A percentile compares a stretch with the other conserved stretches of the same genome.
These are phyloP conservation scores for Heliangelus exortis DNA, from an alignment of 2,797 vertebrate species.

Conservation along the genomic window DNA sequence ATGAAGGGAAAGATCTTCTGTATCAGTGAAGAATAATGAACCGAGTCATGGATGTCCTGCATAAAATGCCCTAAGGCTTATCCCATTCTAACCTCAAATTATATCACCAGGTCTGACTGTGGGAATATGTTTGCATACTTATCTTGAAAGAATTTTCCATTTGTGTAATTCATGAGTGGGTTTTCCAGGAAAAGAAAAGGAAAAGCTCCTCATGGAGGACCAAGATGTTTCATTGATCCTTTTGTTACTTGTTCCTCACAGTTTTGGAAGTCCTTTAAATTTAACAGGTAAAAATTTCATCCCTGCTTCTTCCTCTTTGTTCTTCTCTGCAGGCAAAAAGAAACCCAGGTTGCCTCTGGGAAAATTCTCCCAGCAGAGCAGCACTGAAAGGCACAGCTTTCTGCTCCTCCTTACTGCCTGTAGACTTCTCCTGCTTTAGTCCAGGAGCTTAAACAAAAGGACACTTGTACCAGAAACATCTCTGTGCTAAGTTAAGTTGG, in stretches of 20 bases:
- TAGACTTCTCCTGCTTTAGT: neutral
- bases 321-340: neutral
- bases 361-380: neutral
- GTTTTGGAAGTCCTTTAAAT: neutral
- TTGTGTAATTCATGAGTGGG: neutral
- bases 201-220: neutral
- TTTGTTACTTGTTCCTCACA: neutral
- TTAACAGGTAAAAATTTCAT: neutral
- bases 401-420: neutral
- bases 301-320: neutral
- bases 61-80: neutral
- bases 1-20: neutral
- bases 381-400: neutral
- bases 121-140: neutral
- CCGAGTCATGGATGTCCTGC: constrained; percentile 15
- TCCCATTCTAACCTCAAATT: neutral
- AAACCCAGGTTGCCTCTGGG: neutral
- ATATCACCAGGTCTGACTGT: neutral
- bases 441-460: neutral
- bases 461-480: too few relatives aligned
- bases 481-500: too few relatives aligned
- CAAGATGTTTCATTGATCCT: neutral
- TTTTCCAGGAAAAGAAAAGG: neutral
- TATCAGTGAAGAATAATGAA: neutral
- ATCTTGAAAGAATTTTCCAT: neutral